Percentiles rank a stretch among this genome's conserved stretches.
phyloP scores from a whole-genome alignment of 2,113 vertebrate genomes.

The Stomatorhinus ivindoensis region DNA sequence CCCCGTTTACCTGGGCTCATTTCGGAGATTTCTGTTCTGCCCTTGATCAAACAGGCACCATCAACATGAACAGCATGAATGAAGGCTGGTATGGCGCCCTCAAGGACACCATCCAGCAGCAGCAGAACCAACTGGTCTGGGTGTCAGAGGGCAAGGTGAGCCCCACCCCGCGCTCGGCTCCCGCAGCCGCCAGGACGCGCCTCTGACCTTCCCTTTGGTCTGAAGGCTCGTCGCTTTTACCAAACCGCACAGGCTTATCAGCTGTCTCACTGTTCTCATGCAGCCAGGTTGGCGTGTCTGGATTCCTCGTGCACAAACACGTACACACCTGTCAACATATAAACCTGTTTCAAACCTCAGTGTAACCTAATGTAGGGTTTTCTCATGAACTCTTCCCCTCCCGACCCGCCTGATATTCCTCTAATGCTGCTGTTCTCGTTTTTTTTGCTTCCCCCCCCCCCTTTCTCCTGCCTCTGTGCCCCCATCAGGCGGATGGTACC shows the following conservation, averaged over 20 bases:
- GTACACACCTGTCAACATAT: not conserved
- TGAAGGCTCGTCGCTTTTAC: not conserved
- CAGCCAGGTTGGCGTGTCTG: not conserved
- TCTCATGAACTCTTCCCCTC: not conserved
- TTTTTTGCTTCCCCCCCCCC: not conserved
- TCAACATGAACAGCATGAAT: slow-evolving; percentile 98
- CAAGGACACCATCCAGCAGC: slow-evolving; percentile 91
- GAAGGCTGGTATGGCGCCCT: slow-evolving; percentile 96
- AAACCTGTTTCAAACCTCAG: not conserved
- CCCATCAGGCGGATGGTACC: slow-evolving; percentile 83
- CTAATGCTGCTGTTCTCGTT: not conserved
- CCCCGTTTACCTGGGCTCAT: not conserved
- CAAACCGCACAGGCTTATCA: not conserved
- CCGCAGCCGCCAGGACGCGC: not conserved
- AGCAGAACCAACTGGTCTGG: slow-evolving; percentile 97
- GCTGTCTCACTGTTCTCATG: not conserved
- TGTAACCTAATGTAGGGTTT: not conserved
- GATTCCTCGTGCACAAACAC: not conserved
- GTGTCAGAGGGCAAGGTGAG: slow-evolving; percentile 98
- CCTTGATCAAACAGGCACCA: slow-evolving; percentile 74
- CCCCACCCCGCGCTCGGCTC: not conserved
- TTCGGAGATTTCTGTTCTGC: not conserved
- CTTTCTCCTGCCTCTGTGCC: not conserved
- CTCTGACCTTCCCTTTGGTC: not conserved
- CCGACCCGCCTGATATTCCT: not conserved